Conservation (phyloP, 1,140 invertebrate genomes). For the Laodelphax striatellus region DNA sequence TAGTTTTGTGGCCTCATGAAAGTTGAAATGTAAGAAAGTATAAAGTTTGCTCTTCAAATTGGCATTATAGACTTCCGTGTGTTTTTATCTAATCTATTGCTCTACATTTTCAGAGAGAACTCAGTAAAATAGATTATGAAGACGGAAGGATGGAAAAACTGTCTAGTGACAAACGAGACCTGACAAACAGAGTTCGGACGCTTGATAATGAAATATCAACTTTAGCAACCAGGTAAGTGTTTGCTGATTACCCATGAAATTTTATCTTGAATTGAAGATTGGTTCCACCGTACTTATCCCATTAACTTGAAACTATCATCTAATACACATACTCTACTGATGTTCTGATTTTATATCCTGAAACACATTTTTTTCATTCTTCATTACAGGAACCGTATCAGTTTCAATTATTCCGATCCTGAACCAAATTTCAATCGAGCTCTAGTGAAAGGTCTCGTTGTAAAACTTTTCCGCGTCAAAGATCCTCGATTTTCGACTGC, state of each 20-base stretch:
- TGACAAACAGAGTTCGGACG: constrained; percentile 39
- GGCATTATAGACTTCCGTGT: too few species aligned
- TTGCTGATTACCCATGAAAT: too few species aligned
- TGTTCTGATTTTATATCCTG: too few species aligned
- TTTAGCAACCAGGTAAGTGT: constrained; percentile 44
- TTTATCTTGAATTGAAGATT: too few species aligned
- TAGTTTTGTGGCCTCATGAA: too few species aligned
- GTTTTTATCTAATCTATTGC: too few species aligned
- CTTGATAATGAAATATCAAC: constrained; percentile 44
- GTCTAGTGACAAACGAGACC: constrained; percentile 35
- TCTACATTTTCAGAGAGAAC: constrained; percentile 31
- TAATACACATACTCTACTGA: too few species aligned
- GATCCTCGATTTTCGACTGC: constrained; percentile 65
- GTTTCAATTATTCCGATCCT: constrained; percentile 60
- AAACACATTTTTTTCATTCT: not conserved
- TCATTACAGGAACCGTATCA: constrained; percentile 29
- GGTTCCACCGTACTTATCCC: too few species aligned
- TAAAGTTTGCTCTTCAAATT: too few species aligned
- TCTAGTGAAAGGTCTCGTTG: constrained; percentile 68
- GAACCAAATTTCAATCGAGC: constrained; percentile 61
- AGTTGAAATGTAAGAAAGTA: too few species aligned
- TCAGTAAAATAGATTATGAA: constrained; percentile 52
- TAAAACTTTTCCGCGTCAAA: constrained; percentile 60
- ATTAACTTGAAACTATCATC: too few species aligned
- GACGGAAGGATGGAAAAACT: constrained; percentile 49